These are phyloP conservation scores for Thereva unica DNA, from an alignment of 2,888 invertebrate genomes.

Conservation along the genomic window DNA sequence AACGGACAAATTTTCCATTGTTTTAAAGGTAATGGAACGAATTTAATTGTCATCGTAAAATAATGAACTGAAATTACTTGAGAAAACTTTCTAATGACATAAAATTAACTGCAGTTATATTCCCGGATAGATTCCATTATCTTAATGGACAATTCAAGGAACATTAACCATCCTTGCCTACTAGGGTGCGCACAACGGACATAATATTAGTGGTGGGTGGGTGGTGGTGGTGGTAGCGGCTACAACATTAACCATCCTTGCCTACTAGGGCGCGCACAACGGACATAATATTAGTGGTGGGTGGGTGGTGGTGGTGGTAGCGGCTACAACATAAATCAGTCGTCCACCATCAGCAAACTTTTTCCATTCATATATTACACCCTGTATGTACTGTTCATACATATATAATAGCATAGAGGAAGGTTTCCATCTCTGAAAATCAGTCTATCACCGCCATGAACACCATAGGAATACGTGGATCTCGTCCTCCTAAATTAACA, in stretches of 20 bases:
- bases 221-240: too few species aligned
- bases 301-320: too few species aligned
- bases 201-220: too few species aligned
- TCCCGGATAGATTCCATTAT: slow-evolving; percentile 27
- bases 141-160: slow-evolving; percentile 33
- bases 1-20: background rate
- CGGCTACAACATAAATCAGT: too few species aligned
- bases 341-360: too few species aligned
- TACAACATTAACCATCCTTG: slow-evolving; percentile 24
- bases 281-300: too few species aligned
- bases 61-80: slow-evolving; percentile 24
- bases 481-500: slow-evolving; percentile 26
- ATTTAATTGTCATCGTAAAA: slow-evolving; percentile 17
- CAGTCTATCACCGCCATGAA: too few species aligned
- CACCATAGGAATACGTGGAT: background rate
- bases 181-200: background rate
- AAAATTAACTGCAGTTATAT: slow-evolving; percentile 21
- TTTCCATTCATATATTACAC: slow-evolving; percentile 26
- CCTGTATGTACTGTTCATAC: background rate
- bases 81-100: slow-evolving; percentile 25
- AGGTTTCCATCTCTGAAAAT: too few species aligned
- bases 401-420: too few species aligned
- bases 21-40: background rate
- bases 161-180: slow-evolving; percentile 19
- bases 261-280: background rate